Evolutionary conservation across 2,113 vertebrate species (phyloP).

Genomic region (Capra hircus): DNA sequence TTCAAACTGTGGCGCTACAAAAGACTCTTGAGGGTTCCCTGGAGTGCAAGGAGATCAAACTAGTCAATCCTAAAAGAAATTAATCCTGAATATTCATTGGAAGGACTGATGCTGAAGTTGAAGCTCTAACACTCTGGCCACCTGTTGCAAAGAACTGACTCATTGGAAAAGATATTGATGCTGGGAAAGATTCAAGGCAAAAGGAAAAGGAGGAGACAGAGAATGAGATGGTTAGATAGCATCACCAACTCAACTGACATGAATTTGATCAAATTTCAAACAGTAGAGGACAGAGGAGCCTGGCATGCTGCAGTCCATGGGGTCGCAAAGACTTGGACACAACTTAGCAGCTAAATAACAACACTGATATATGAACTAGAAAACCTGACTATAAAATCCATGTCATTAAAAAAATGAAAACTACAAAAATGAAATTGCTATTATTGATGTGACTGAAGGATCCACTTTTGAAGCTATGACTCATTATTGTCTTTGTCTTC

Average conservation of each 20-base stretch:
- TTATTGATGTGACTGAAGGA: accelerated
- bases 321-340: not conserved
- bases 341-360: not conserved
- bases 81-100: not conserved
- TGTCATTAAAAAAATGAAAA: not conserved
- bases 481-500: not conserved
- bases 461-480: not conserved
- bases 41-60: not conserved
- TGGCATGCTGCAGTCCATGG: not conserved
- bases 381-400: not conserved
- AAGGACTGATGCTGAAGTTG: not conserved
- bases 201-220: not conserved
- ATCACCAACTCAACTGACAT: not conserved
- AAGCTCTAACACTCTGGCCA: not conserved
- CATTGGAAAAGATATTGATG: not conserved
- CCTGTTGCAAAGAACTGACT: not conserved
- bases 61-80: not conserved
- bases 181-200: not conserved
- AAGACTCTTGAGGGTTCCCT: not conserved
- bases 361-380: not conserved
- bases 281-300: not conserved
- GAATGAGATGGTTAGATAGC: not conserved
- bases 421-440: too few species aligned
- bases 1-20: not conserved
- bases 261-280: not conserved